Conservation (phyloP, 2,113 vertebrate species). For the Sinosuthora webbiana region DNA sequence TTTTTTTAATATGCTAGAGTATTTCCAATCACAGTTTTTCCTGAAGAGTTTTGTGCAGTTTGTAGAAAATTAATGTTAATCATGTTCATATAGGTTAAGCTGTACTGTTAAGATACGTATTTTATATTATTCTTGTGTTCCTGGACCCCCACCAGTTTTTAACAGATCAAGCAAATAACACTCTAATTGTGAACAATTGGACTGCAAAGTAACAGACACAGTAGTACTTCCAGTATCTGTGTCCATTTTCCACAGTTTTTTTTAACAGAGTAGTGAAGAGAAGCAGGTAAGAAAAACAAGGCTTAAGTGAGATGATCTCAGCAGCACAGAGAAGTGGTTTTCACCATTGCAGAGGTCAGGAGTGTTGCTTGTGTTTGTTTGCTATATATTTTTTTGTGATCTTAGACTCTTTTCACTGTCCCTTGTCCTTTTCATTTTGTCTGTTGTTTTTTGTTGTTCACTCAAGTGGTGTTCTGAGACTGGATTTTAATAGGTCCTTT, state of each 20-base stretch:
- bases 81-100: neutral
- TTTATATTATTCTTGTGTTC: neutral
- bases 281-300: neutral
- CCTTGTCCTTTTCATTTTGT: neutral
- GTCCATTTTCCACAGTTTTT: neutral
- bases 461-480: neutral
- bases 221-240: neutral
- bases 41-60: neutral
- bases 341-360: neutral
- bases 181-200: neutral
- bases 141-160: neutral
- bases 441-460: neutral
- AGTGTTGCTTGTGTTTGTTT: neutral
- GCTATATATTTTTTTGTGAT: neutral
- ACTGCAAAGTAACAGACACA: neutral
- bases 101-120: neutral
- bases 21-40: neutral
- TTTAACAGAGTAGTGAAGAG: neutral
- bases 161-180: neutral
- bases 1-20: neutral
- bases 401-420: neutral
- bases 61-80: neutral
- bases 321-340: neutral
- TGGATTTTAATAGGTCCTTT: slow-evolving; percentile 14
- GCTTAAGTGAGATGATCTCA: neutral